Evolutionary conservation across 2,113 vertebrate species (phyloP).

Genomic region (Aepyceros melampus): DNA sequence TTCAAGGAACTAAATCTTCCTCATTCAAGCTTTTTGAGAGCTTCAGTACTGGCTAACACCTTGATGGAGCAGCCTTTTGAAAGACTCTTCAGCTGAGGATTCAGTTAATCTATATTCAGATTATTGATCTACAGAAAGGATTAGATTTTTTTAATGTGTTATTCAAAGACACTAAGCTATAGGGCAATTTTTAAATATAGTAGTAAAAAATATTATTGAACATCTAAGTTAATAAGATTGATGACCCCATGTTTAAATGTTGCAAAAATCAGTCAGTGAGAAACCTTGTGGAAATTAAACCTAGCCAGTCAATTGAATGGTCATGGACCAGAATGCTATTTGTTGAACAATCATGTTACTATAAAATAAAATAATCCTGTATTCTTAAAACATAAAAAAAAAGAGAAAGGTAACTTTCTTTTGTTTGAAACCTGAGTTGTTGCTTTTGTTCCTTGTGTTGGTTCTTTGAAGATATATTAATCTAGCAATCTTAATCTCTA

Average conservation of each 20-base stretch:
- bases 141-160: not conserved
- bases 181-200: not conserved
- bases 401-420: not conserved
- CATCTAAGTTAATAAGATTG: not conserved
- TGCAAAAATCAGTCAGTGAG: not conserved
- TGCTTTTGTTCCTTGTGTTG: not conserved
- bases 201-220: not conserved
- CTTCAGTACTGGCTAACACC: not conserved
- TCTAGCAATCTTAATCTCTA: not conserved
- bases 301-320: not conserved
- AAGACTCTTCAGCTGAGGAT: not conserved
- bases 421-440: not conserved
- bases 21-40: not conserved
- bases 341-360: not conserved
- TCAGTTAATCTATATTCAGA: not conserved
- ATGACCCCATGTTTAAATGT: not conserved
- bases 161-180: not conserved
- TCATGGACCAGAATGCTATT: not conserved
- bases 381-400: not conserved
- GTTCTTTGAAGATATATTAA: not conserved
- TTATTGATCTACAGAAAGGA: not conserved
- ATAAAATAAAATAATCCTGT: not conserved
- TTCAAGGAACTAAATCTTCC: not conserved
- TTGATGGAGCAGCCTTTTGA: not conserved
- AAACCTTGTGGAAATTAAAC: not conserved